Evolutionary conservation across 2,797 vertebrate species (phyloP).

Genomic region (Bufotes viridis): DNA sequence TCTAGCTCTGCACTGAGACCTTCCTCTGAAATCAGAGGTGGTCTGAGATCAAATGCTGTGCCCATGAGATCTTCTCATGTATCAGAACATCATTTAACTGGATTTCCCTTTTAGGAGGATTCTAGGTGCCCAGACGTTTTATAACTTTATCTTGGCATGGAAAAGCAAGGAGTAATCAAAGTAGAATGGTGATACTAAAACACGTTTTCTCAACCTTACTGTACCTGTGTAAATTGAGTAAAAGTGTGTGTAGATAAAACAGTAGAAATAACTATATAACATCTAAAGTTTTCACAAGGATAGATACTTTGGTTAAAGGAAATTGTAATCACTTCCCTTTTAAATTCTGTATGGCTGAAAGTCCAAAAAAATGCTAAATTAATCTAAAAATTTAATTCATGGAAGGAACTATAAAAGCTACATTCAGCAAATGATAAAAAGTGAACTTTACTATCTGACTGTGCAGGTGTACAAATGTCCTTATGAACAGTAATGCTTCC

Average conservation of each 20-base stretch:
- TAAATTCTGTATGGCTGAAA: too few relatives aligned
- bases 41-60: too few relatives aligned
- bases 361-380: too few relatives aligned
- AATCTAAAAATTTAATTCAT: neutral
- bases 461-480: neutral
- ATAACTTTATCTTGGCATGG: neutral
- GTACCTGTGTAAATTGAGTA: neutral
- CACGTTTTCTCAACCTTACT: neutral
- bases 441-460: too few relatives aligned
- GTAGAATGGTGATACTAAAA: neutral
- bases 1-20: too few relatives aligned
- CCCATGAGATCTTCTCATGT: neutral
- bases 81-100: neutral
- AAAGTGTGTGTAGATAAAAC: neutral
- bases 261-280: too few relatives aligned
- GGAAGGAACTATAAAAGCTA: neutral
- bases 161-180: neutral
- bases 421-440: neutral
- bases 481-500: neutral
- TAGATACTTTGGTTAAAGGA: too few relatives aligned
- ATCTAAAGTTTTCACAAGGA: too few relatives aligned
- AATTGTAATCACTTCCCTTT: too few relatives aligned
- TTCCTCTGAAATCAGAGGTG: too few relatives aligned
- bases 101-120: neutral
- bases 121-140: neutral